Conservation (phyloP, 2,113 vertebrate species). For the Camelus bactrianus region DNA sequence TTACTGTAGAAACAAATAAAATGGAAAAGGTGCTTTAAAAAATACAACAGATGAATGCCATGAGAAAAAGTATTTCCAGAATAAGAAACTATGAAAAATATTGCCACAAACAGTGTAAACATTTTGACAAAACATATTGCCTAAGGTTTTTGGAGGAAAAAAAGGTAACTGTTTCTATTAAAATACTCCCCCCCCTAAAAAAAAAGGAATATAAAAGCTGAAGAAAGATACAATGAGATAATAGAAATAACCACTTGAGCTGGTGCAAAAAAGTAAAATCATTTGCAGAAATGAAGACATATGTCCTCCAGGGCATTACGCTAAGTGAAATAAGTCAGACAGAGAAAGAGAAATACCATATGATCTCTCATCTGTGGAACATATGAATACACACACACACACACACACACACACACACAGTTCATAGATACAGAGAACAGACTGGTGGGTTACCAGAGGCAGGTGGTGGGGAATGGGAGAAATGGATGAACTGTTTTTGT, state of each 20-base stretch:
- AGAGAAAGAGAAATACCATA: neutral
- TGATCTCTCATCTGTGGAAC: neutral
- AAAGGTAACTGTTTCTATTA: neutral
- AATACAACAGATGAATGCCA: neutral
- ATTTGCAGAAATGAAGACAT: slow-evolving; percentile 43
- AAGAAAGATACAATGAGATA: neutral
- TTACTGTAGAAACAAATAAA: neutral
- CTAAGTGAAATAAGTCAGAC: neutral
- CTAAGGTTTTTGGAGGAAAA: neutral
- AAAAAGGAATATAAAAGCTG: neutral
- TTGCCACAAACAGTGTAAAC: neutral
- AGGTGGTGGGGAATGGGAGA: neutral
- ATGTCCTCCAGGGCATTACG: neutral
- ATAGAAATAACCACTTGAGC: neutral
- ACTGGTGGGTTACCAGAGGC: neutral
- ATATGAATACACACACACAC: neutral
- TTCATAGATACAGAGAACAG: neutral
- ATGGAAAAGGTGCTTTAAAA: neutral
- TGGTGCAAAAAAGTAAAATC: neutral
- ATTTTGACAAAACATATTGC: neutral
- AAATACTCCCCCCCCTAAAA: neutral
- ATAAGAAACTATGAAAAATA: neutral
- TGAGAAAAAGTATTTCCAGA: neutral
- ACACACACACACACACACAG: neutral
- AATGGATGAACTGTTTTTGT: neutral